Percentiles rank a stretch among this genome's conserved stretches.
These are phyloP conservation scores for Turdus rufiventris DNA, from an alignment of 2,113 vertebrate species.

Conservation along the genomic window DNA sequence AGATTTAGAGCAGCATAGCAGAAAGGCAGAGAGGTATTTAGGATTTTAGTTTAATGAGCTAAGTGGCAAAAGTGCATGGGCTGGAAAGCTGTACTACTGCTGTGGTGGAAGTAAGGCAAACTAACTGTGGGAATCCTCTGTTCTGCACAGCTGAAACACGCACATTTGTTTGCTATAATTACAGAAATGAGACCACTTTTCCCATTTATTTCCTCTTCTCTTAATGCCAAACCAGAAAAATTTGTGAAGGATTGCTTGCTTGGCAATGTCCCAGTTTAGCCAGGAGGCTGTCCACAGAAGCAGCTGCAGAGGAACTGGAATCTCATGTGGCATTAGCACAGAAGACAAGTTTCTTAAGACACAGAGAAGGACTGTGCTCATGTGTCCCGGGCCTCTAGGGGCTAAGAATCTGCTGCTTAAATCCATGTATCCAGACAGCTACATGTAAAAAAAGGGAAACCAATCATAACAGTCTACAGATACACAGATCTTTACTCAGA, in stretches of 20 bases:
- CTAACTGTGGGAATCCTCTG: background rate
- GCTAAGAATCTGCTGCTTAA: background rate
- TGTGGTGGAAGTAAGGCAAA: background rate
- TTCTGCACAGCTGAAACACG: background rate
- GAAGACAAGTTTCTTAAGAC: background rate
- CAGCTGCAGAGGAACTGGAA: background rate
- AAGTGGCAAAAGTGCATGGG: background rate
- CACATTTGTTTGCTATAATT: background rate
- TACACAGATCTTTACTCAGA: background rate
- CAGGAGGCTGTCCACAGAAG: background rate
- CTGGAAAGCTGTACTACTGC: background rate
- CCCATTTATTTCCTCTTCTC: background rate
- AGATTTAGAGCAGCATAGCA: background rate
- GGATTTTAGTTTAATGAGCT: background rate
- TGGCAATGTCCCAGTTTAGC: background rate
- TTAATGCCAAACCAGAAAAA: background rate
- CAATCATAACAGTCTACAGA: background rate
- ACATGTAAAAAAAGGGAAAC: fast-evolving
- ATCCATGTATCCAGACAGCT: background rate
- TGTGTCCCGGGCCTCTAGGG: background rate
- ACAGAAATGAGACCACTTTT: background rate
- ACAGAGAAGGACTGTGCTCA: background rate
- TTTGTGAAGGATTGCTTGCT: background rate
- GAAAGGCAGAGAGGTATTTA: background rate
- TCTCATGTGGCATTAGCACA: background rate